Evolutionary conservation across 2,888 invertebrate genomes (phyloP).

Genomic region (Ophraella communa): DNA sequence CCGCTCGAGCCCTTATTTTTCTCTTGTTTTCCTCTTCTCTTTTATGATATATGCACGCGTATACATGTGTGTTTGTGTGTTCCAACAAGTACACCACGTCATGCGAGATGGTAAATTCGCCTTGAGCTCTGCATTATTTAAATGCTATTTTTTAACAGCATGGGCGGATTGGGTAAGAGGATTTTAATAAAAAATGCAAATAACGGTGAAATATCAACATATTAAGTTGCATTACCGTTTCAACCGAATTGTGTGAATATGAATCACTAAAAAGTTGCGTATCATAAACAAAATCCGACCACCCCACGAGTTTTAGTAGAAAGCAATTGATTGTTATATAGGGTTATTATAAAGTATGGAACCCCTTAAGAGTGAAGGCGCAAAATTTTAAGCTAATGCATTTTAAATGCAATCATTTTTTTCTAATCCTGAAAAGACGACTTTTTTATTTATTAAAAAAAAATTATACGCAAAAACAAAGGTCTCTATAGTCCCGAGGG

Average conservation of each 20-base stretch:
- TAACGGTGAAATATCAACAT: neutral
- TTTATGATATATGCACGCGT: conserved; percentile 45
- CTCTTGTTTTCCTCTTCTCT: conserved; percentile 27
- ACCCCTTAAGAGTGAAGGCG: too few species aligned
- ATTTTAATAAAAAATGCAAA: neutral
- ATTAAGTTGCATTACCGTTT: neutral
- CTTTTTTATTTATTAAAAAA: too few species aligned
- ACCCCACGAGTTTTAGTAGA: too few species aligned
- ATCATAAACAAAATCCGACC: too few species aligned
- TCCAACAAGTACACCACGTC: conserved; percentile 41
- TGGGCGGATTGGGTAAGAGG: neutral
- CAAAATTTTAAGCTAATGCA: too few species aligned
- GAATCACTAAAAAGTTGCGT: too few species aligned
- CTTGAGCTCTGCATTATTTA: conserved; percentile 40
- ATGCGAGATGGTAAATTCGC: conserved; percentile 43
- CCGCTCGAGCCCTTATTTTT: conserved; percentile 41
- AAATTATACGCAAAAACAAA: too few species aligned
- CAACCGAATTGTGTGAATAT: neutral
- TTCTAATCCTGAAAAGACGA: too few species aligned
- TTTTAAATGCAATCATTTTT: too few species aligned
- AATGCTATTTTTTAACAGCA: conserved; percentile 22
- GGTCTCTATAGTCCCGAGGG: too few species aligned
- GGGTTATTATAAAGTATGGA: too few species aligned
- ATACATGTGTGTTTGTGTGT: conserved; percentile 46
- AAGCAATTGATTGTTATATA: too few species aligned